Evolutionary conservation across 2,888 invertebrate genomes (phyloP).

Genomic region (Archips crataeganus): DNA sequence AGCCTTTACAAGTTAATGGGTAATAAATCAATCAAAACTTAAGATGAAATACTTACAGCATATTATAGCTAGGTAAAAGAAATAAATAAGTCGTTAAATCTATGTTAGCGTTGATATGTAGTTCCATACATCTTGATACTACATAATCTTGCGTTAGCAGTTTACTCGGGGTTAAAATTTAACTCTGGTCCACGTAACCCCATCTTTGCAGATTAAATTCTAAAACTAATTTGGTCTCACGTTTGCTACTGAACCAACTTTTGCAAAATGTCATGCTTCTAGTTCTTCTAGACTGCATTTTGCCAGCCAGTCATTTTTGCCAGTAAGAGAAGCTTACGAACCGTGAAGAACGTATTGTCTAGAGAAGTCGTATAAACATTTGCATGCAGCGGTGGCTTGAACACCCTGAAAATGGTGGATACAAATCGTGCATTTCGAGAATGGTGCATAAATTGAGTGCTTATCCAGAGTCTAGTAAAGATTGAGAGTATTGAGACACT

Average conservation of each 20-base stretch:
- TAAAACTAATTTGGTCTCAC: background rate
- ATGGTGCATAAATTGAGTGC: background rate
- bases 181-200: too few species aligned
- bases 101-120: too few species aligned
- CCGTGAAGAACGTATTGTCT: background rate
- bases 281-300: background rate
- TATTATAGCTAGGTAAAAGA: too few species aligned
- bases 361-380: background rate
- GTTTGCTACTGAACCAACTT: background rate
- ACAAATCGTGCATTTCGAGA: background rate
- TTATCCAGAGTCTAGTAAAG: background rate
- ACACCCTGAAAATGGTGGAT: background rate
- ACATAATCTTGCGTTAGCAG: too few species aligned
- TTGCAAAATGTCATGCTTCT: background rate
- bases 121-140: too few species aligned
- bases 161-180: too few species aligned
- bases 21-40: too few species aligned
- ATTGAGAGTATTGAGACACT: conserved; percentile 1
- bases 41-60: too few species aligned
- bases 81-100: too few species aligned
- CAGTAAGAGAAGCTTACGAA: background rate
- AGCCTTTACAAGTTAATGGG: too few species aligned
- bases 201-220: too few species aligned
- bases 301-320: background rate
- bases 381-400: background rate